Evolutionary conservation across 2,113 vertebrate species (phyloP).

Genomic region (Salminus brasiliensis): DNA sequence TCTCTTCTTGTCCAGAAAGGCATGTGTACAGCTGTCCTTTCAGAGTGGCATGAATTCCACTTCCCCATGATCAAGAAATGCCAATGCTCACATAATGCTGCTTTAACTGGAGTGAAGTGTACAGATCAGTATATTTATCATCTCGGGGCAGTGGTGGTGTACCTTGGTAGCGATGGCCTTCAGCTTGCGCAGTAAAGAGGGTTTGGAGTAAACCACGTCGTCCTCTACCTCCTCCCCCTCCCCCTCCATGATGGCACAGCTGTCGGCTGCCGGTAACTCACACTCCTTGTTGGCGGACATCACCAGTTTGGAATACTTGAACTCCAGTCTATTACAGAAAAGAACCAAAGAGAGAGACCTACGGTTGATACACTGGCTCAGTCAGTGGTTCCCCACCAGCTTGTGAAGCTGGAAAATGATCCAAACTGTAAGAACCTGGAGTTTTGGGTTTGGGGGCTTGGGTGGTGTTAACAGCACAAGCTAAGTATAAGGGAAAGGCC

Average conservation of each 20-base stretch:
- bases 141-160: conserved; percentile 3
- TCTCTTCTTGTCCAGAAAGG: too few species aligned
- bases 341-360: neutral
- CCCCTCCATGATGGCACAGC: conserved; percentile 98
- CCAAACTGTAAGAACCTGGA: neutral
- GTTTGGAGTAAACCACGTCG: conserved; percentile 91
- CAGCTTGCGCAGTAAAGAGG: conserved; percentile 89
- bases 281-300: conserved; percentile 96
- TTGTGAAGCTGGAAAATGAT: neutral
- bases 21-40: too few species aligned
- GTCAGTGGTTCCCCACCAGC: too few species aligned
- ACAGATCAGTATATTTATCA: neutral
- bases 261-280: conserved; percentile 93
- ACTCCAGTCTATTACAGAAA: conserved; percentile 84
- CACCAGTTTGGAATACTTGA: conserved; percentile 95
- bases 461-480: too few species aligned
- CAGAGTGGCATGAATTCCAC: too few species aligned
- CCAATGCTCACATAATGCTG: too few species aligned
- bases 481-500: too few species aligned
- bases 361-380: neutral
- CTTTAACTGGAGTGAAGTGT: too few species aligned
- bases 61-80: too few species aligned
- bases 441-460: too few species aligned
- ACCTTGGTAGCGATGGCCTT: conserved; percentile 95
- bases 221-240: conserved; percentile 95